These are phyloP conservation scores for Callithrix jacchus DNA, from an alignment of 2,113 vertebrate genomes.

Conservation along the genomic window DNA sequence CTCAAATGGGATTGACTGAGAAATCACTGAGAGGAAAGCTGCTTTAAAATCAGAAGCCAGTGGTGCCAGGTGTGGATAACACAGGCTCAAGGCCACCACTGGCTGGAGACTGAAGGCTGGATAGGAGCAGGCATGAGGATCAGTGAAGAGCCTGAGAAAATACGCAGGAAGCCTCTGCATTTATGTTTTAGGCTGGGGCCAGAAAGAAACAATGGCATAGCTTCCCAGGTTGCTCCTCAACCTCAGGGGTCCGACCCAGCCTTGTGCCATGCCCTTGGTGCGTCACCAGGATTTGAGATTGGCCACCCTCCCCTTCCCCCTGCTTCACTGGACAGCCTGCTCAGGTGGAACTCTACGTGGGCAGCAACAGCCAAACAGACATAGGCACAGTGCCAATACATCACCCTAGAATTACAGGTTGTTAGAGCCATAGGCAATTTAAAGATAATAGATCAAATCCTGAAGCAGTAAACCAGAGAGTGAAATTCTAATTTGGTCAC, in stretches of 20 bases:
- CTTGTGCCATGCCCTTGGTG: neutral
- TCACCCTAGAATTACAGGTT: neutral
- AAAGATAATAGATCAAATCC: neutral
- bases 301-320: neutral
- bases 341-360: neutral
- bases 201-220: neutral
- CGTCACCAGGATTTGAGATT: neutral
- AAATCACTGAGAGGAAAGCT: neutral
- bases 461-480: neutral
- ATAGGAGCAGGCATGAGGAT: neutral
- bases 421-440: neutral
- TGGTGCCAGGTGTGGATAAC: neutral
- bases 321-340: neutral
- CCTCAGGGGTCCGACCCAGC: neutral
- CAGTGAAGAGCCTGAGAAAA: neutral
- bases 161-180: neutral
- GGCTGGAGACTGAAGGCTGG: neutral
- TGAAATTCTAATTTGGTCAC: neutral
- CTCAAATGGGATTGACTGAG: neutral
- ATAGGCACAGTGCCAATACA: neutral
- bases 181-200: neutral
- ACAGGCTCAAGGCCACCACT: neutral
- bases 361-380: neutral
- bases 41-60: neutral
- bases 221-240: neutral